phyloP scores from a whole-genome alignment of 2,113 vertebrate species.

The Trochalopteron elliotii region DNA sequence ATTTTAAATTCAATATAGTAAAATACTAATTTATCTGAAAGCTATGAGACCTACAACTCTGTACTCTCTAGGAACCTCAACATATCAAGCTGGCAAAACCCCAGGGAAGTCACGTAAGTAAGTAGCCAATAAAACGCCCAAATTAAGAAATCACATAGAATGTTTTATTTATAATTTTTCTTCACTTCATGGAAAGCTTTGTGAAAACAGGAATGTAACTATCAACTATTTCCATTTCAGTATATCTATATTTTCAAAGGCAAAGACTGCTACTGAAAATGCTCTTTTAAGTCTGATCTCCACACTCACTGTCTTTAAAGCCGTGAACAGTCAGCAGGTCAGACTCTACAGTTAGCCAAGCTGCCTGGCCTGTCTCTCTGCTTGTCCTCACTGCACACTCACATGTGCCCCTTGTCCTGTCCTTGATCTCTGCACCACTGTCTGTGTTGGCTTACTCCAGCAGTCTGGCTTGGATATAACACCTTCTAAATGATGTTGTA shows the following conservation, averaged over 20 bases:
- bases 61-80: not conserved
- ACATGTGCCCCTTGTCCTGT: accelerated
- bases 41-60: not conserved
- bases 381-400: not conserved
- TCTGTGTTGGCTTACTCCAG: not conserved
- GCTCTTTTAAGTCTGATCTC: not conserved
- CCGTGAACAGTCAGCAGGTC: not conserved
- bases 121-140: not conserved
- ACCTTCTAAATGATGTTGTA: not conserved
- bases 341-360: not conserved
- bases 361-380: not conserved
- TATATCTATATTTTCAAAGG: not conserved
- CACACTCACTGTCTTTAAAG: not conserved
- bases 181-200: not conserved
- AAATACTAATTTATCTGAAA: not conserved
- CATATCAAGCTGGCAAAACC: not conserved
- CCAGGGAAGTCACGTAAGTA: not conserved
- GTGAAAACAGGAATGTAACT: not conserved
- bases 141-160: not conserved
- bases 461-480: not conserved
- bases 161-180: not conserved
- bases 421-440: not conserved
- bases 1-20: not conserved
- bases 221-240: not conserved
- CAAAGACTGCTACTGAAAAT: not conserved